Evolutionary conservation across 2,797 vertebrate species (phyloP).

Genomic region (Apogon talboti): DNA sequence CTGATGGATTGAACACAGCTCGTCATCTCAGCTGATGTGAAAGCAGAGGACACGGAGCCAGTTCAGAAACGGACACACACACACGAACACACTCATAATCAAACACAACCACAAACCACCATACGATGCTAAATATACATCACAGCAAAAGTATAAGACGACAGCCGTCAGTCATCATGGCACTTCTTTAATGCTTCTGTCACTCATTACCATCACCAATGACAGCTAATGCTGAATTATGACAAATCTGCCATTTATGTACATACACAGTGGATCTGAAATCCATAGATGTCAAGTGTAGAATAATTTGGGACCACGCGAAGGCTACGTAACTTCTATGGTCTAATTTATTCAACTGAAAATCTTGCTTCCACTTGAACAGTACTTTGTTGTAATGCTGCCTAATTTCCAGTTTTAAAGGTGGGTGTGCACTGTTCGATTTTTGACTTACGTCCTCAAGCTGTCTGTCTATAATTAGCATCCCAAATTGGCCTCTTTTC

Average conservation of each 20-base stretch:
- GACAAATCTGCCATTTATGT: neutral
- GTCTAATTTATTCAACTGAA: neutral
- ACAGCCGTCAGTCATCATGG: neutral
- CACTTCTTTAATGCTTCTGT: neutral
- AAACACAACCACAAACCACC: neutral
- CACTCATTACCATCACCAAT: neutral
- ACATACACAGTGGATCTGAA: neutral
- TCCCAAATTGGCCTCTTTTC: too few relatives aligned
- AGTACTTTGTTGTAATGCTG: neutral
- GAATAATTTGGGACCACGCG: neutral
- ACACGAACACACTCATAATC: slow-evolving; percentile 3
- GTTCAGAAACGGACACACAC: slow-evolving; percentile 18
- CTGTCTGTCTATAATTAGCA: too few relatives aligned
- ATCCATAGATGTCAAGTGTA: neutral
- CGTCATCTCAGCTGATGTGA: slow-evolving; percentile 49
- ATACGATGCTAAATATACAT: neutral
- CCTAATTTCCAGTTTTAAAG: too few relatives aligned
- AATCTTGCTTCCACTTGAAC: neutral
- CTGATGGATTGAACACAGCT: slow-evolving; percentile 60
- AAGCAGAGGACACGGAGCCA: slow-evolving; percentile 42
- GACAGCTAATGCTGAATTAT: neutral
- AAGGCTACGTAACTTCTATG: neutral
- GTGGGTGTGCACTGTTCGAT: too few relatives aligned
- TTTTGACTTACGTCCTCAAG: too few relatives aligned
- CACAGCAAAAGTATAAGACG: neutral